Conservation (phyloP, 2,797 vertebrate species). For the Alca torda region DNA sequence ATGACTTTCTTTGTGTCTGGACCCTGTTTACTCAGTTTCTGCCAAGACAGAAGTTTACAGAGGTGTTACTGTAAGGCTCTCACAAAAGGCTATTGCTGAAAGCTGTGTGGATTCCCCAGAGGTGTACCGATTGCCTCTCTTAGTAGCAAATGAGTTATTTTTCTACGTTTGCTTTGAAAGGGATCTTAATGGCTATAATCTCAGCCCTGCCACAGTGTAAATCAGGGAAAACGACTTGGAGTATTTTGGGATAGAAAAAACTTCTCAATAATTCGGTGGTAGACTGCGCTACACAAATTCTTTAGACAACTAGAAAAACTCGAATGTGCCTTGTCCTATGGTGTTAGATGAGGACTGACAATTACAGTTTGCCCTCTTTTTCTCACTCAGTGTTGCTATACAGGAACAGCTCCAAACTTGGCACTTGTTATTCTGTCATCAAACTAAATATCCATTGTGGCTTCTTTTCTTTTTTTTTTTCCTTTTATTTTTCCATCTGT, state of each 20-base stretch:
- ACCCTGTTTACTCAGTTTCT: background rate
- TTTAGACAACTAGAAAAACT: background rate
- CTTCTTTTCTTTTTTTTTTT: background rate
- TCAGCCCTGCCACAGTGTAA: background rate
- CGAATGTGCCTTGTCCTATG: background rate
- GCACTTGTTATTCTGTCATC: background rate
- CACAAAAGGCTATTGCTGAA: background rate
- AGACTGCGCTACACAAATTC: background rate
- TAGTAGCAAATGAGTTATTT: background rate
- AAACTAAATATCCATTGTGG: constrained; percentile 33
- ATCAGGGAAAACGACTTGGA: background rate
- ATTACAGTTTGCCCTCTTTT: background rate
- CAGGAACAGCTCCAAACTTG: background rate
- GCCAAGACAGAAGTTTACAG: background rate
- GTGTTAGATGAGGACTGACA: background rate
- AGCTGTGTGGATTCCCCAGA: background rate
- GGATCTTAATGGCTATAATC: background rate
- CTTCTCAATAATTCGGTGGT: background rate
- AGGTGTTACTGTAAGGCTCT: background rate
- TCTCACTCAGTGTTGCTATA: background rate
- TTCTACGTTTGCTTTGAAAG: background rate
- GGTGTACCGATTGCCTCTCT: background rate
- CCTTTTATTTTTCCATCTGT: background rate
- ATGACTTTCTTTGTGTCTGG: background rate
- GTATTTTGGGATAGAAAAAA: background rate